Percentiles rank a stretch among this genome's conserved stretches.
These are phyloP conservation scores for Dione juno DNA, from an alignment of 2,888 invertebrate species.

Conservation along the genomic window DNA sequence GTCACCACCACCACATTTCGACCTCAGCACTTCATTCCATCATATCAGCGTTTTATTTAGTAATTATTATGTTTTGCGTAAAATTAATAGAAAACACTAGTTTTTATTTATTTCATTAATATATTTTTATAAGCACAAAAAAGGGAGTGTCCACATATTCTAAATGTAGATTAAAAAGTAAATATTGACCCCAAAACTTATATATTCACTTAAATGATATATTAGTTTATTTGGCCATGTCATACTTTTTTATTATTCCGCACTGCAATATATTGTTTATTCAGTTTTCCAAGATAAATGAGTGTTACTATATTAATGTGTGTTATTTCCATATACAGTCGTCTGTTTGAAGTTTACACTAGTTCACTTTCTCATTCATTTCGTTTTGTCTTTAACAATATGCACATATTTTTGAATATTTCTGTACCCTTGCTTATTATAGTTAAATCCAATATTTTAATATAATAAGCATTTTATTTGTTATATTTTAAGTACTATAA, in stretches of 20 bases:
- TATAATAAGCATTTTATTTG: not conserved
- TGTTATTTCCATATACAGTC: no score
- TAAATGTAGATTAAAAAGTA: no score
- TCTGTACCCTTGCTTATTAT: not conserved
- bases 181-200: no score
- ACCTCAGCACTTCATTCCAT: not conserved
- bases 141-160: no score
- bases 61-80: not conserved
- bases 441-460: not conserved
- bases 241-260: no score
- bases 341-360: no score
- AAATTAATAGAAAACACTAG: not conserved
- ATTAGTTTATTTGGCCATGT: no score
- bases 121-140: not conserved
- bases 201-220: no score
- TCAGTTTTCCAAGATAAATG: no score
- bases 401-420: conserved; percentile 2
- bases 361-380: not conserved
- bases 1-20: not conserved
- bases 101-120: not conserved
- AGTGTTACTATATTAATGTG: no score
- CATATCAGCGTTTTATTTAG: not conserved
- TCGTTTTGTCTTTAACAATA: not conserved
- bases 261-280: no score
- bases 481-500: not conserved